These are phyloP conservation scores for Craniophora ligustri DNA, from an alignment of 2,888 invertebrate genomes.

Conservation along the genomic window DNA sequence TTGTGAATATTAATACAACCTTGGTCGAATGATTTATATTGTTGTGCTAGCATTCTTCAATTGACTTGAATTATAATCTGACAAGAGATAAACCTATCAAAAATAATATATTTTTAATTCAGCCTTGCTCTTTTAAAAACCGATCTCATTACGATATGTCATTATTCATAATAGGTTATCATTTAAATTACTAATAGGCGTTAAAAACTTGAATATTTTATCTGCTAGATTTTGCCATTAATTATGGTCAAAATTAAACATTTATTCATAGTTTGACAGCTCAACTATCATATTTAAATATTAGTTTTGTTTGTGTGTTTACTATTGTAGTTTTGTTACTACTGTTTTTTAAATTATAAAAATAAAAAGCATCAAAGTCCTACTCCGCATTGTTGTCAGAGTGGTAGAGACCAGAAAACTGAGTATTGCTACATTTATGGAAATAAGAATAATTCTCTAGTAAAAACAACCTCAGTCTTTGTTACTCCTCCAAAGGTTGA, in stretches of 20 bases:
- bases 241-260: no score
- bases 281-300: not conserved
- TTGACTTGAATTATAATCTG: constrained; percentile 60
- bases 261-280: no score
- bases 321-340: no score
- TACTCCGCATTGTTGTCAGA: no score
- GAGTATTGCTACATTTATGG: no score
- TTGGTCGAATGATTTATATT: constrained; percentile 65
- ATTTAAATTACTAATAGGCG: constrained; percentile 13
- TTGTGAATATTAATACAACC: constrained; percentile 64
- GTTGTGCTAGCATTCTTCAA: constrained; percentile 56
- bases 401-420: no score
- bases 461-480: no score
- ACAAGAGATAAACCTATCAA: constrained; percentile 54
- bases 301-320: no score
- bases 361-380: no score
- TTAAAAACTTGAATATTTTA: constrained; percentile 17
- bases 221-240: constrained; percentile 3
- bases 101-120: constrained; percentile 20
- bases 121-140: constrained; percentile 33
- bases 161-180: constrained; percentile 25
- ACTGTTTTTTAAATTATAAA: no score
- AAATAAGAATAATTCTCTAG: no score
- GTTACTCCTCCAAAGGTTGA: no score
- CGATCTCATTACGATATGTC: constrained; percentile 27